phyloP scores from a whole-genome alignment of 92 coral and sea anemone genomes.

The Muricea muricata region DNA sequence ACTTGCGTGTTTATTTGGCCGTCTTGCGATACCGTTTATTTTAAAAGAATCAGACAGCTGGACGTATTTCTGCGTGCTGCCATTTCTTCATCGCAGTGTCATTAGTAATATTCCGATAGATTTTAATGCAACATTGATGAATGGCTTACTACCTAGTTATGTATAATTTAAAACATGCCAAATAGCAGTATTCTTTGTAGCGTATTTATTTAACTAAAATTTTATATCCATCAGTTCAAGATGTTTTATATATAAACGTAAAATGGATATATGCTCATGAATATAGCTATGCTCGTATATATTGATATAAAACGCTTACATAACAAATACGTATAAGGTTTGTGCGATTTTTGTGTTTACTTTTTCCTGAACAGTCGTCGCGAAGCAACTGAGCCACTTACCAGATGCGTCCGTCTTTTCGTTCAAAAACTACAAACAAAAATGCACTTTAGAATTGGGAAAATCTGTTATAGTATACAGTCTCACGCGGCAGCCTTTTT shows the following conservation, averaged over 20 bases:
- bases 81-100: no score
- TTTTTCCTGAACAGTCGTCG: no score
- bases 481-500: background rate
- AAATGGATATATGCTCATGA: no score
- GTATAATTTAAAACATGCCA: background rate
- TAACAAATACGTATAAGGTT: background rate
- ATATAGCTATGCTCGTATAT: background rate
- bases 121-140: background rate
- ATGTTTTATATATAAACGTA: background rate
- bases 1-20: no score
- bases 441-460: background rate
- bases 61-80: no score
- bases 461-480: background rate
- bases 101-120: no score
- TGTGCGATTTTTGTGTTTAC: no score
- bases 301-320: background rate
- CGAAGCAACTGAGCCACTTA: slow-evolving; percentile 28
- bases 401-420: background rate
- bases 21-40: no score
- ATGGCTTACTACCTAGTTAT: background rate
- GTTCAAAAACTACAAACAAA: background rate
- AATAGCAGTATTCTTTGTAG: no score
- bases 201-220: no score
- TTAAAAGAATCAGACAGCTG: no score
- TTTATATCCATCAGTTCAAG: background rate